Evolutionary conservation across 1,140 invertebrate species (phyloP), one percentile per base, ranked within the genome.

Genomic region (Acyrthosiphon pisum): DNA sequence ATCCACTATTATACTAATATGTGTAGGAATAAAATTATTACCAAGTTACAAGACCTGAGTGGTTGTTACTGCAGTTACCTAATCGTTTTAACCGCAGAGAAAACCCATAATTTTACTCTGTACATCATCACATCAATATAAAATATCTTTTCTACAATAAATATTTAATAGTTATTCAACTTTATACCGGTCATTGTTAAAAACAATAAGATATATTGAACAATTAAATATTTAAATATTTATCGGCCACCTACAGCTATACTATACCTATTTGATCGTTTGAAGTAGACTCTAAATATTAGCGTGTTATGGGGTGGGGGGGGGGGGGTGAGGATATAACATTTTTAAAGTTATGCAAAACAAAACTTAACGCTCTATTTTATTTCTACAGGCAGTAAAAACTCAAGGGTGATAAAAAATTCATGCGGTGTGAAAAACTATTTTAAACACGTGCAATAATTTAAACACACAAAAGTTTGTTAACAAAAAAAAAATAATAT

Each of bases 361-460:
- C 60, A 76, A 76, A 35, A 76, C 60, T n/a, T n/a, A 76, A 76
- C n/a, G n/a, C 60, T 76, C 30, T 76, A 76, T 76, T 76, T 76
- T 76, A 76, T n/a, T 76, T n/a, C 14, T 76, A 76, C 30, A 76
- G 60, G 60, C n/a, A 6, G n/a, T 76, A 35, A 83, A 83, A 83
- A 83, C 81, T 83, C 81, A 41, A 86, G 37, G 3, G 41, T 44
- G 83, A 30, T 44, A 44, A 86, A 86, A 86, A 86, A 86, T 41
- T 30, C 83, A 86, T 86, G 83, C 83, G 23, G 37, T 11, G 37
- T 44, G 37, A 44, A 44, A 11, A 86, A 41, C 41, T 41, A 86
- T 86, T 86, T 86, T 41, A 44, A 41, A 86, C 83, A 86, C 83
- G 83, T 86, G 83, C 83, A 86, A 44, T 76, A 76, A 76, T 76